Percentiles rank a stretch among this genome's conserved stretches.
Evolutionary conservation across 1,140 invertebrate species (phyloP).

Genomic region (Drosophila parabipectinata): DNA sequence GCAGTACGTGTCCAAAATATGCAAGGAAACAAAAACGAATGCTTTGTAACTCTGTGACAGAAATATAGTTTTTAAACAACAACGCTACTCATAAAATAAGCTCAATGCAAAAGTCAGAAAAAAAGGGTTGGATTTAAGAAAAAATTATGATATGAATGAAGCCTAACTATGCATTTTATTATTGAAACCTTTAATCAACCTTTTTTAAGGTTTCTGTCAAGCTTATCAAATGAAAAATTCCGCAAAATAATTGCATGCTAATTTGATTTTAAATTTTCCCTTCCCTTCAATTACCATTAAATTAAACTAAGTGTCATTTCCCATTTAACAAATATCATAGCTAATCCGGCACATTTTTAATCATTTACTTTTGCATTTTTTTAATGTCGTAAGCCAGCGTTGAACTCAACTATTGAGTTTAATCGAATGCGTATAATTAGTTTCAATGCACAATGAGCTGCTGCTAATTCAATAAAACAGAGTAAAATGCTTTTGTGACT

Average conservation of each 20-base stretch:
- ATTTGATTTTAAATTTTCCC: constrained; percentile 41
- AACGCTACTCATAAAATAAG: constrained; percentile 5
- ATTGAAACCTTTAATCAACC: neutral
- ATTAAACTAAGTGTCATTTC: constrained; percentile 32
- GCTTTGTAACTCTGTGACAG: constrained; percentile 13
- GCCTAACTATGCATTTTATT: neutral
- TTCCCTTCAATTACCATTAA: constrained; percentile 26
- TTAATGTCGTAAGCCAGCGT: constrained; percentile 10
- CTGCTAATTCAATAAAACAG: constrained; percentile 61
- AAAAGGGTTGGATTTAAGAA: neutral
- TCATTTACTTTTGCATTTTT: constrained; percentile 23
- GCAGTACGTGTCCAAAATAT: constrained; percentile 49
- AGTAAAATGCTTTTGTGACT: constrained; percentile 25
- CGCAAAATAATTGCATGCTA: constrained; percentile 23
- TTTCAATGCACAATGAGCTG: constrained; percentile 36
- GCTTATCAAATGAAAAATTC: neutral
- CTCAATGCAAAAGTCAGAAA: neutral
- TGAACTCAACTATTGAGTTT: constrained; percentile 15
- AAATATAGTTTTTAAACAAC: constrained; percentile 21
- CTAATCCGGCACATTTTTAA: constrained; percentile 21
- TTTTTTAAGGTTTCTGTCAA: neutral
- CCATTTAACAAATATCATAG: constrained; percentile 32
- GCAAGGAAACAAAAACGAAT: constrained; percentile 17
- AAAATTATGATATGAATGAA: neutral
- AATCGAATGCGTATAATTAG: constrained; percentile 54